Evolutionary conservation across 2,888 invertebrate species (phyloP), one percentile per base, ranked within the genome.

Genomic region (Cataglyphis rosenhaueri): DNA sequence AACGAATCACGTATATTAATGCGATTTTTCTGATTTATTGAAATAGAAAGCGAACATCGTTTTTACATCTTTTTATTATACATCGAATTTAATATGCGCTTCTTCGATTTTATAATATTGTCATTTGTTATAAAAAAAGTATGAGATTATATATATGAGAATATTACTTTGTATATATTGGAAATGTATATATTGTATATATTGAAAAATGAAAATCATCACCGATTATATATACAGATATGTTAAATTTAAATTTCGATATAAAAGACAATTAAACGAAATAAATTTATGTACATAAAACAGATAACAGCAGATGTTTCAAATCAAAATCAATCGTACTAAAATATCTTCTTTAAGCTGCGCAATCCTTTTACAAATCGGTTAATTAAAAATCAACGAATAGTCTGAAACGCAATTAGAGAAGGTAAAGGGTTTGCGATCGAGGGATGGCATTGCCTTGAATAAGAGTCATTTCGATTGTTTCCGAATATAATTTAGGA

Each of bases 301-400:
- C 57, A 41, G 25, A 65, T 12, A 66, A 35, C 18, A 10, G 52
- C 29, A 38, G 29, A 29, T 55, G 44, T 76, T 44, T 32, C 2
- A 12, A n/a, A 64, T 29, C 5, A 21, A 59, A 44, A 59, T 48
- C 44, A 70, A 21, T 41, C 9, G 8, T 35, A 48, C 61, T 59
- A 35, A 41, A 61, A n/a, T 12, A 79, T 79, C 71, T 61, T 25
- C 78, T 70, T 79, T 70, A 70, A 79, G 25, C 6, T 3, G 44
- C 18, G 59, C 59, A 59, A 70, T 61, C 70, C 48, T 59, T 79
- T 71, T 59, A 59, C 61, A 59, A 71, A 25, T 44, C 35, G 59
- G 70, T 48, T 79, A 70, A 79, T 79, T 79, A 79, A 79, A 79
- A 79, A 71, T 79, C 71, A 79, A 35, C 35, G 48, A 78, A 35